These are phyloP conservation scores for Micromesistius poutassou DNA, from an alignment of 2,797 vertebrate genomes.

Conservation along the genomic window DNA sequence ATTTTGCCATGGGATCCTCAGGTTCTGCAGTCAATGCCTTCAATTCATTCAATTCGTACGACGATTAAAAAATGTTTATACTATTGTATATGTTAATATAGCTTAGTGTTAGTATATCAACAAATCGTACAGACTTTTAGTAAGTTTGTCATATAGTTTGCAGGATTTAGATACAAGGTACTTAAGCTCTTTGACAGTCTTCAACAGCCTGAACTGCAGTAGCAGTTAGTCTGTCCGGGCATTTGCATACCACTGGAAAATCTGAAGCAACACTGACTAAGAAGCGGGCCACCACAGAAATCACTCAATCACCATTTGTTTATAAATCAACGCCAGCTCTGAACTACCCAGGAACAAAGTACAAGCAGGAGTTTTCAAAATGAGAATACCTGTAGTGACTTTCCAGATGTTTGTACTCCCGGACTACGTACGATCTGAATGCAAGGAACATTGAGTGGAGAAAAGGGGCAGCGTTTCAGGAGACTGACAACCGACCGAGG, in stretches of 20 bases:
- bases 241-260: background rate
- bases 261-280: background rate
- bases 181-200: background rate
- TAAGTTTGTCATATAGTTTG: slow-evolving; percentile 3
- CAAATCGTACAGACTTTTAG: background rate
- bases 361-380: background rate
- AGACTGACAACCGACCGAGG: slow-evolving; percentile 21
- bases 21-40: background rate
- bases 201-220: background rate
- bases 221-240: background rate
- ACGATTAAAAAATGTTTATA: background rate
- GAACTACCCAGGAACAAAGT: slow-evolving; percentile 13
- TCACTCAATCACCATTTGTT: slow-evolving; percentile 5
- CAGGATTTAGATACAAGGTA: background rate
- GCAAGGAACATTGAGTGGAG: slow-evolving; percentile 16
- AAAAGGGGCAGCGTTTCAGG: slow-evolving; percentile 29
- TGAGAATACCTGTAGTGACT: slow-evolving; percentile 4
- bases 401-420: slow-evolving; percentile 18
- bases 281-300: slow-evolving; percentile 19
- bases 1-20: background rate
- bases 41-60: background rate
- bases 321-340: slow-evolving; percentile 22
- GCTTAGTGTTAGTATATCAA: background rate
- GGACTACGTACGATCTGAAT: slow-evolving; percentile 21
- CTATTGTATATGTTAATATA: background rate